Conservation (phyloP, 2,888 invertebrate species). For the Agrenia bidenticulata region DNA sequence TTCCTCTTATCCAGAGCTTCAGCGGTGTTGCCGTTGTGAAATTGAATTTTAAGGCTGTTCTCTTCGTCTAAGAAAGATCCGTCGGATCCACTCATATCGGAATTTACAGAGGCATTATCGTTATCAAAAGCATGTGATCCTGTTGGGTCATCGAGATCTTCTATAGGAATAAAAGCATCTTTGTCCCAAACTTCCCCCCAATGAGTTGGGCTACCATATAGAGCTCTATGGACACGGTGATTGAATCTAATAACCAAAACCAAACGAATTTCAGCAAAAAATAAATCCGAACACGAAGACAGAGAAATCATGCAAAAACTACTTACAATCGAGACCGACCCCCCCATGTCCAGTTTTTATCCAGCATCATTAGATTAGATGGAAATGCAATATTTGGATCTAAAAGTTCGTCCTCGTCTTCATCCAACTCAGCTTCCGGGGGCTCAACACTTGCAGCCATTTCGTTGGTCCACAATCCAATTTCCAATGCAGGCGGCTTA, state of each 20-base stretch:
- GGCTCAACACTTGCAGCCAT: constrained; percentile 64
- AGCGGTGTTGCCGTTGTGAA: constrained; percentile 79
- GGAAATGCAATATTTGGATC: constrained; percentile 61
- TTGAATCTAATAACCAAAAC: constrained; percentile 51
- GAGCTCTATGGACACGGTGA: constrained; percentile 51
- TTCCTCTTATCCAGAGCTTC: constrained; percentile 64
- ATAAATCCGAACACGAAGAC: too few relatives aligned
- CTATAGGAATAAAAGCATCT: constrained; percentile 51
- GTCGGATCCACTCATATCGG: constrained; percentile 52
- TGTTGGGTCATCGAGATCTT: constrained; percentile 47
- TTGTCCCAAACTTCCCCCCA: constrained; percentile 53
- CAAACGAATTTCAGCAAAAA: too few relatives aligned
- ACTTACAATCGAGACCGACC: constrained; percentile 50
- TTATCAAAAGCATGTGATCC: constrained; percentile 52
- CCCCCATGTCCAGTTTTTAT: constrained; percentile 53
- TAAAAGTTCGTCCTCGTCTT: constrained; percentile 56
- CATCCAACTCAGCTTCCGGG: constrained; percentile 49
- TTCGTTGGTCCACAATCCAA: constrained; percentile 89
- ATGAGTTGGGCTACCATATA: constrained; percentile 53
- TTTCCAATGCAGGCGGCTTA: constrained; percentile 66
- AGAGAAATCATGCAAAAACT: too few relatives aligned
- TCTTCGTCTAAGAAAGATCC: constrained; percentile 52
- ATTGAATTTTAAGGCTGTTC: constrained; percentile 68
- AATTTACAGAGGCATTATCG: constrained; percentile 59
- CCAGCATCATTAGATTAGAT: constrained; percentile 64